phyloP scores from a whole-genome alignment of 2,888 invertebrate genomes.

The Elmis aenea region DNA sequence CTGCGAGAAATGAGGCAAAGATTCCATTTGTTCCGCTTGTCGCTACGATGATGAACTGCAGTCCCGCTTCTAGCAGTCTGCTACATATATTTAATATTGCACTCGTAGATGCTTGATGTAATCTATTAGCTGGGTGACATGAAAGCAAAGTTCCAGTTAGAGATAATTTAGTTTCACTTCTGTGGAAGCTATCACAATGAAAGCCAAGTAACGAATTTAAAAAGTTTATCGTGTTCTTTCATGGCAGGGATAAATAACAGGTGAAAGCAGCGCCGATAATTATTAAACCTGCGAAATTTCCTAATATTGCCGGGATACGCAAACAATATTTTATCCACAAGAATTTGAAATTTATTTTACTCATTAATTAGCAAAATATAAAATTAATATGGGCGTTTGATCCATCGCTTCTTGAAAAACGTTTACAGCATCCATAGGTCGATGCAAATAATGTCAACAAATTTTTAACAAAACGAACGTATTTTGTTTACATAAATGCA shows the following conservation, averaged over 20 bases:
- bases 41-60: constrained; percentile 36
- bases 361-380: too few relatives aligned
- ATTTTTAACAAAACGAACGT: too few relatives aligned
- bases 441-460: too few relatives aligned
- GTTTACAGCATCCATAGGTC: too few relatives aligned
- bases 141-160: constrained; percentile 24
- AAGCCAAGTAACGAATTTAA: constrained; percentile 27
- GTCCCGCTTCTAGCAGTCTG: constrained; percentile 9
- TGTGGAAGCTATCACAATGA: constrained; percentile 18
- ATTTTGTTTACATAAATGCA: too few relatives aligned
- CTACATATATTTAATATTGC: constrained; percentile 23
- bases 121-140: constrained; percentile 28
- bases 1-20: constrained; percentile 27
- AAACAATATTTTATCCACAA: too few relatives aligned
- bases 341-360: too few relatives aligned
- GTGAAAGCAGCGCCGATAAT: constrained; percentile 11
- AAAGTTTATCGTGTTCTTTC: constrained; percentile 20
- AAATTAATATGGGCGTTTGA: too few relatives aligned
- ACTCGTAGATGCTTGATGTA: constrained; percentile 19
- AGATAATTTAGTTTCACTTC: constrained; percentile 30
- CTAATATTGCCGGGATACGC: too few relatives aligned
- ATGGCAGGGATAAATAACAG: constrained; percentile 17
- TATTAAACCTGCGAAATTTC: constrained; percentile 17
- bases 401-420: too few relatives aligned
- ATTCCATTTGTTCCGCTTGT: constrained; percentile 44